Conservation (phyloP, 2,888 invertebrate species). For the Hemaris fuciformis region DNA sequence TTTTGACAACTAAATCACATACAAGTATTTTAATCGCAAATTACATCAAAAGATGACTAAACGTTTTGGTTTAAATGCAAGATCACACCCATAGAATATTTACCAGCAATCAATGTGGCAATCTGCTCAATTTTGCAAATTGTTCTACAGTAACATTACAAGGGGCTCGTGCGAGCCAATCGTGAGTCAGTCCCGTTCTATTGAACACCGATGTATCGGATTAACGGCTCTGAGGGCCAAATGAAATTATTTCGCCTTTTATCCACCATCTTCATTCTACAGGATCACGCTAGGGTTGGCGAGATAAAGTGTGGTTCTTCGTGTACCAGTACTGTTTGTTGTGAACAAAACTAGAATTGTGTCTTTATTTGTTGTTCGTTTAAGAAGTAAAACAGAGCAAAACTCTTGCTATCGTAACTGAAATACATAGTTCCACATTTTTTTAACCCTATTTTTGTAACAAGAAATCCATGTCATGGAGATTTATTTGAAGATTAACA, state of each 20-base stretch:
- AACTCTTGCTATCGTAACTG: background rate
- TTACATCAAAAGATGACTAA: background rate
- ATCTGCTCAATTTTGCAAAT: constrained; percentile 10
- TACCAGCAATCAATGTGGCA: background rate
- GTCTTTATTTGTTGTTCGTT: background rate
- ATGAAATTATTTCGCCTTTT: constrained; percentile 59
- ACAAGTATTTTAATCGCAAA: background rate
- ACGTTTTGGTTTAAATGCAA: background rate
- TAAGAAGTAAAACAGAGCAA: background rate
- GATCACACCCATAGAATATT: constrained; percentile 4
- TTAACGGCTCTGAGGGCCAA: constrained; percentile 47
- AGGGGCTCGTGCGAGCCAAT: constrained; percentile 31
- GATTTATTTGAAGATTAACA: no score
- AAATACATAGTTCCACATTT: background rate
- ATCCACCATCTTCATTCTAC: constrained; percentile 14
- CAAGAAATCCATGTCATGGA: no score
- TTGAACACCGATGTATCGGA: constrained; percentile 22
- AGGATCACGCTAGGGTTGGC: constrained; percentile 13
- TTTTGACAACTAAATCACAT: no score
- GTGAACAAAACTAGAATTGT: background rate
- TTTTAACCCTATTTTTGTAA: no score
- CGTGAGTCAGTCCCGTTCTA: constrained; percentile 21
- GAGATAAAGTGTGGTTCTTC: background rate
- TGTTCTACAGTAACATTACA: constrained; percentile 3
- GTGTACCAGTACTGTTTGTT: constrained; percentile 12